Evolutionary conservation across 2,797 vertebrate species (phyloP).

Genomic region (Pseudochromis fuscus): DNA sequence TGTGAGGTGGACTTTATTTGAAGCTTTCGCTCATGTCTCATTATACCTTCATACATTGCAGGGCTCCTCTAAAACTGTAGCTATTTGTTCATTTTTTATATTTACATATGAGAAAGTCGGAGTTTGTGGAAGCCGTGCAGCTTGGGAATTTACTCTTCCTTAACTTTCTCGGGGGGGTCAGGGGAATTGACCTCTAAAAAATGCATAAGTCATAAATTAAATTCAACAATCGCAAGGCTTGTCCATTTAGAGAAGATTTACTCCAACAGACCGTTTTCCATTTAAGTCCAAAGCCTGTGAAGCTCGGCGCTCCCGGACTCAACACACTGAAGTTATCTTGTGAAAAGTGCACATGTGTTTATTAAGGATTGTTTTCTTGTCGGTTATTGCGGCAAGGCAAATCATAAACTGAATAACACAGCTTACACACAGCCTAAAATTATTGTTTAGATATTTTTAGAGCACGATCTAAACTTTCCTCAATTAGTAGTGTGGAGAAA

Average conservation of each 20-base stretch:
- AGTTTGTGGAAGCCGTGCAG: conserved; percentile 51
- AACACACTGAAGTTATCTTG: conserved; percentile 32
- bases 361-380: conserved; percentile 33
- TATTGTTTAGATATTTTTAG: neutral
- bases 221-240: conserved; percentile 90
- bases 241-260: conserved; percentile 92
- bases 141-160: conserved; percentile 88
- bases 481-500: neutral
- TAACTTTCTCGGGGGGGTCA: conserved; percentile 93
- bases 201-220: conserved; percentile 97
- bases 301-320: conserved; percentile 37
- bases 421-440: conserved; percentile 10
- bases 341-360: conserved; percentile 48
- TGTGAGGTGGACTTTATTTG: conserved; percentile 56
- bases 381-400: conserved; percentile 7
- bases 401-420: conserved; percentile 8
- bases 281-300: conserved; percentile 75
- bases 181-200: conserved; percentile 95
- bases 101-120: neutral
- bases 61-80: neutral
- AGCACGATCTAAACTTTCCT: conserved; percentile 1
- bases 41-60: conserved; percentile 8
- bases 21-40: conserved; percentile 40
- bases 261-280: conserved; percentile 88
- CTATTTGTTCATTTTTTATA: neutral